A percentile compares a stretch with the other conserved stretches of the same genome.
These are phyloP conservation scores for Brachionus sp. DNA, from an alignment of 1,140 invertebrate genomes.

Conservation along the genomic window DNA sequence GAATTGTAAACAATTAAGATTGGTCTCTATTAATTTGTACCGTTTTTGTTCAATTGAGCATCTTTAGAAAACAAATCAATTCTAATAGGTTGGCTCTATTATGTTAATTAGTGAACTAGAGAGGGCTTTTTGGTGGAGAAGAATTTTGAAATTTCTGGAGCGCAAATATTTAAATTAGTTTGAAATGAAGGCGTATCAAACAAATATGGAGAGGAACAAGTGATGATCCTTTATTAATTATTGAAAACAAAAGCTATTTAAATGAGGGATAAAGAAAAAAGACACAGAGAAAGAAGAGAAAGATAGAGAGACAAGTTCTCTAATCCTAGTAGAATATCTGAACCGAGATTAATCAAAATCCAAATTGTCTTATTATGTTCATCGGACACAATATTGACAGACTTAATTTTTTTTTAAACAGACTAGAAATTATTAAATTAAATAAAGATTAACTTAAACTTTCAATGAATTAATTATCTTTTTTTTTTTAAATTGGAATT, in stretches of 20 bases:
- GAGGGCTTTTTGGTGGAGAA: neutral
- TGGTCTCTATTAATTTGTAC: neutral
- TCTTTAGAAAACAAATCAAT: neutral
- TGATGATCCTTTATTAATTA: conserved; percentile 4
- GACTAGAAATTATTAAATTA: conserved; percentile 35
- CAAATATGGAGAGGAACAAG: neutral
- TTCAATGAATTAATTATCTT: conserved; percentile 29
- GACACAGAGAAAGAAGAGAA: neutral
- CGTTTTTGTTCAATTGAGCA: neutral
- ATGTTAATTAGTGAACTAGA: neutral
- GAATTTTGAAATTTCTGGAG: neutral
- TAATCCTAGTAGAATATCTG: neutral
- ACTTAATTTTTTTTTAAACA: neutral
- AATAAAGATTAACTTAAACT: conserved; percentile 22
- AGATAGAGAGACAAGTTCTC: neutral
- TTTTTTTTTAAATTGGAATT: neutral
- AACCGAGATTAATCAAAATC: neutral
- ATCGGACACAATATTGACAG: conserved; percentile 10
- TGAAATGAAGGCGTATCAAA: neutral
- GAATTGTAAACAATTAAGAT: neutral
- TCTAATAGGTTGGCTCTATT: neutral
- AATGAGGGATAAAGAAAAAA: neutral
- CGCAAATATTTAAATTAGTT: conserved; percentile 10
- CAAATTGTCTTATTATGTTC: neutral
- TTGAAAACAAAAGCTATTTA: neutral